These are phyloP conservation scores for Balaeniceps rex DNA, from an alignment of 2,113 vertebrate genomes.

Conservation along the genomic window DNA sequence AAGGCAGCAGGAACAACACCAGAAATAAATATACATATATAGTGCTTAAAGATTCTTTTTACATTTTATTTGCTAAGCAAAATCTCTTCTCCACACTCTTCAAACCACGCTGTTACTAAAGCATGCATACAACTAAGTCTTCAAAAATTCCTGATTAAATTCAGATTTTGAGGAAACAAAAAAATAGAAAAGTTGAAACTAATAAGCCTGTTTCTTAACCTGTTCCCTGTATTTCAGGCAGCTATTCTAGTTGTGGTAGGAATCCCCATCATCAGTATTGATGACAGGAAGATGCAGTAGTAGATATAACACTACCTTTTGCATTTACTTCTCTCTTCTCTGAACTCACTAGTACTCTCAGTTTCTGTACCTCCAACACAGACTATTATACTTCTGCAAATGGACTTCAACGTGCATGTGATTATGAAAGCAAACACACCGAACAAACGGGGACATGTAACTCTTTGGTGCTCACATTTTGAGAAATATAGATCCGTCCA, in stretches of 20 bases:
- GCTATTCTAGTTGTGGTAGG: neutral
- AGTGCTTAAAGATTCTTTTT: neutral
- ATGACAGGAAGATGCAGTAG: fast-evolving
- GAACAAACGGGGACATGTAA: neutral
- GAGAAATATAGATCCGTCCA: conserved; percentile 47
- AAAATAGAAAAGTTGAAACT: neutral
- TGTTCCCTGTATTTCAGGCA: neutral
- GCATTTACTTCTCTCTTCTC: neutral
- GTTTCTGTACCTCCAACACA: neutral
- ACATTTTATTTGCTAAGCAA: neutral
- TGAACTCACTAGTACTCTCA: neutral
- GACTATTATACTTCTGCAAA: neutral
- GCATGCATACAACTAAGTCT: neutral
- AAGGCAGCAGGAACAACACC: neutral
- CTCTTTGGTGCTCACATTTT: neutral
- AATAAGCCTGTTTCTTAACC: neutral
- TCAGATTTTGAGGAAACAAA: neutral
- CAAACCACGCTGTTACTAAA: neutral
- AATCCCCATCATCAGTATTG: neutral
- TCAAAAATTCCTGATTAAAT: neutral
- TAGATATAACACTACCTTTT: fast-evolving
- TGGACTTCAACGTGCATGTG: neutral
- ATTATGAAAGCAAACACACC: neutral
- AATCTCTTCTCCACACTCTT: neutral
- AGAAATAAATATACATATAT: neutral